Conservation (phyloP, 2,113 vertebrate species). For the Passer montanus region DNA sequence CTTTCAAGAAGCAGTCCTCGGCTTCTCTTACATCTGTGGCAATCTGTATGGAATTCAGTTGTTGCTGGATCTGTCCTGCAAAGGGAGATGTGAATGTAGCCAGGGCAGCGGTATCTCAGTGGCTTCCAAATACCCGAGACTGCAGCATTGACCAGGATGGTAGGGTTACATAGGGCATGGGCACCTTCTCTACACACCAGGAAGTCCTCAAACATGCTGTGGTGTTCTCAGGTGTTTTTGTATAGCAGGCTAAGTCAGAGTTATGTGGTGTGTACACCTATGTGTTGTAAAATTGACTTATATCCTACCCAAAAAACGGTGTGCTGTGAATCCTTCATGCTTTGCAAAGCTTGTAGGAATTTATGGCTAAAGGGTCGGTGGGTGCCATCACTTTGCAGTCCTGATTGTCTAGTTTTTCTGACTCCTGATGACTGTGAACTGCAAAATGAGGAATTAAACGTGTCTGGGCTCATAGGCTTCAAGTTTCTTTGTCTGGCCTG, state of each 20-base stretch:
- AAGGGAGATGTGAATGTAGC: not conserved
- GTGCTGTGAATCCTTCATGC: not conserved
- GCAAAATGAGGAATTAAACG: not conserved
- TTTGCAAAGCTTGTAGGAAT: not conserved
- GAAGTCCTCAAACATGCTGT: not conserved
- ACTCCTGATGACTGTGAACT: not conserved
- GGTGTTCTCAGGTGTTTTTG: not conserved
- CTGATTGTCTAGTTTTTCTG: not conserved
- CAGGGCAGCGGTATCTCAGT: not conserved
- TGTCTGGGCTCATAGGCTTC: not conserved
- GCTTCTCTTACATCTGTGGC: not conserved
- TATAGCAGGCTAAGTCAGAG: not conserved
- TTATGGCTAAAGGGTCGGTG: not conserved
- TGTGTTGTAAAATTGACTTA: not conserved
- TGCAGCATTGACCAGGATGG: not conserved
- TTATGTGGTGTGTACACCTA: not conserved
- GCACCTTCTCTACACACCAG: no score
- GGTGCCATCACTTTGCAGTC: not conserved
- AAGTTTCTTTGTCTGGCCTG: not conserved
- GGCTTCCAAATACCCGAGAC: not conserved
- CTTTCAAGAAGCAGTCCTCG: not conserved
- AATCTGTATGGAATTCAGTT: not conserved
- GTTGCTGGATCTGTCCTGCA: not conserved
- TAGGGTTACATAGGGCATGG: not conserved
- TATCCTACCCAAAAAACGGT: not conserved